Evolutionary conservation across 2,888 invertebrate species (phyloP), one percentile per base, ranked within the genome.

Genomic region (Machimus rusticus): DNA sequence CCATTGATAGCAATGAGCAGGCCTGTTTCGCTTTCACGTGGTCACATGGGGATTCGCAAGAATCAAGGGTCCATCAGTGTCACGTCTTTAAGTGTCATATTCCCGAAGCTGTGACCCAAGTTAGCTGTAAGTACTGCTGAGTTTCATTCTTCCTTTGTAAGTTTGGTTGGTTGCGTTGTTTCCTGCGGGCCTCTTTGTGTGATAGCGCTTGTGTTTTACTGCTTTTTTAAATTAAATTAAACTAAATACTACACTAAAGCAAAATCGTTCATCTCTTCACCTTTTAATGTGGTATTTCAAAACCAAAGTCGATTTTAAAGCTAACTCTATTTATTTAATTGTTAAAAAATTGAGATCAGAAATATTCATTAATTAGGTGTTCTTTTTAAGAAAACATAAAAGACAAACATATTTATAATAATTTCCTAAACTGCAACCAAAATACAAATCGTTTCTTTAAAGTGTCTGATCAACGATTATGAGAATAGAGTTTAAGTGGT

Each of bases 11-110:
- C 28, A 94, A 95, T 0, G 98, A 99, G 90, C 96, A 96, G 0
- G 95, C 97, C n/a, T 99, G 99, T 93, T 99, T 99, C 93, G 99
- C 99, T 9, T 99, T 99, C 93, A 99, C 99, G 0, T 99, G 98
- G 96, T 97, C 98, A 79, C 98, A 98, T 91, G 98, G 98, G 0
- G 97, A 98, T 90, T 96, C 96, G 46, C 95, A 95, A 90, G 97
- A 97, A 93, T 96, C 96, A 0, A 96, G 97, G 78, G 96, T 99
- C 89, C 99, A 98, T 93, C 97, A 99, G 93, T 99, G 99, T 93
- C 99, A 99, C 93, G 98, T 98, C 79, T 99, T 99, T 93, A 95
- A 98, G 88, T 99, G 99, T 93, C 97, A 98, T 92, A 97, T 98
- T 91, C 96, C 97, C 39, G 98, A 99, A 92, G 98, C 98, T 55